Evolutionary conservation across 1,140 invertebrate genomes (phyloP), one percentile per base, ranked within the genome.

Genomic region (Apis dorsata): DNA sequence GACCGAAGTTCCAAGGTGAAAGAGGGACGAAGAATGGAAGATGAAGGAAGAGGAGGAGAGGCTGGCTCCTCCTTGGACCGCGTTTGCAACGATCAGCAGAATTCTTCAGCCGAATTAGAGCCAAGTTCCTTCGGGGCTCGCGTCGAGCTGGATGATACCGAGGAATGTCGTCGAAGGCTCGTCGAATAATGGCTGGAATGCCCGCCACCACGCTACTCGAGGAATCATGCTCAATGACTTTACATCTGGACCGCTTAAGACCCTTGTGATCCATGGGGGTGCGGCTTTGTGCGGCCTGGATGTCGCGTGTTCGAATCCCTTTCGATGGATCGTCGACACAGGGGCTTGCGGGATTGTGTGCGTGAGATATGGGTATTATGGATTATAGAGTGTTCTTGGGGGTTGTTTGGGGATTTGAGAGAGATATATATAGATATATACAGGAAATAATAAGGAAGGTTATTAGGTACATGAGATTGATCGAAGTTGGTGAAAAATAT

Each of bases 61-160:
- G 2, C 7, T 17, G 9, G 28, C n/a, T 17, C 28, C 70, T 68
- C 28, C 28, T 79, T 69, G n/a, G 49, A 17, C 59, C 55, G 70
- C 57, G 63, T 84, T 66, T 51, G 60, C 21, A 17, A 10, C 53
- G 78, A 65, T 81, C 72, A 74, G 71, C 57, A 49, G 51, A 70
- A 84, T 84, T 80, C 78, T 84, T 80, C 63, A 7, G 17, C 55
- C 71, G 70, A 79, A 84, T 80, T 81, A 75, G 71, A 44, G 34
- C 21, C 49, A n/a, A 51, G 59, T 65, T 79, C 57, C 15, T 51
- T 44, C 34, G 34, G 24, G 66, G 9, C 19, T 13, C 19, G 49
- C 12, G 59, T 74, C 70, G 77, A 68, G 74, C 24, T 44, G 59
- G 70, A 74, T 68, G 68, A 74, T 53, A 70, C 28, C 57, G 57